A percentile compares a stretch with the other conserved stretches of the same genome.
phyloP scores from a whole-genome alignment of 2,797 vertebrate genomes.

The Pyrocephalus nanus region DNA sequence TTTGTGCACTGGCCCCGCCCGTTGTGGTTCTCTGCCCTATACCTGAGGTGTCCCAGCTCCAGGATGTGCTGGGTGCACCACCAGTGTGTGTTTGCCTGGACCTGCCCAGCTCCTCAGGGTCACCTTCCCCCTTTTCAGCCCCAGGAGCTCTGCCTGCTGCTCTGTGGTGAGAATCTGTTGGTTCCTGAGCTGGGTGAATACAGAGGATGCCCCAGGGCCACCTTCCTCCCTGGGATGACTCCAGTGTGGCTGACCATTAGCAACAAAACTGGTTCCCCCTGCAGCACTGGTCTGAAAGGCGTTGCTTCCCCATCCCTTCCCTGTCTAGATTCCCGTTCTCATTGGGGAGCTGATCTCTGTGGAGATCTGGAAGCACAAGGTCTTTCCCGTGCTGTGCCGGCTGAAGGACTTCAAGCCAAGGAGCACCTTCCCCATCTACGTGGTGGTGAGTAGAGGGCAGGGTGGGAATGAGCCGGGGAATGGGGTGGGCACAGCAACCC shows the following conservation, averaged over 20 bases:
- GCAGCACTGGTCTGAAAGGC: background rate
- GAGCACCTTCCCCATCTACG: slow-evolving; percentile 90
- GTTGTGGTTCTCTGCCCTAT: fast-evolving
- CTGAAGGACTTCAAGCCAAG: slow-evolving; percentile 91
- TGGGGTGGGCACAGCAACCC: fast-evolving
- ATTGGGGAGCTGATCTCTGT: slow-evolving; percentile 88
- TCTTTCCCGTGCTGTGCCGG: slow-evolving; percentile 88
- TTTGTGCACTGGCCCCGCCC: fast-evolving
- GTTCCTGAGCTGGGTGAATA: background rate
- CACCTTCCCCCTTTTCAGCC: background rate
- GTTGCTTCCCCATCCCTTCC: background rate
- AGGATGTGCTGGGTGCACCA: fast-evolving
- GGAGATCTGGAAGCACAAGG: slow-evolving; percentile 94
- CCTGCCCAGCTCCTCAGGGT: background rate
- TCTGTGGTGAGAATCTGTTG: background rate
- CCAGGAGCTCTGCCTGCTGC: background rate
- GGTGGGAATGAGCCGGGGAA: background rate
- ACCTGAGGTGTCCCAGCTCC: background rate
- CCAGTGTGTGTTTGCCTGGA: background rate
- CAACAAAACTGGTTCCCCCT: background rate
- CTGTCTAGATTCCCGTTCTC: slow-evolving; percentile 83
- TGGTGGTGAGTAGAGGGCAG: slow-evolving; percentile 86
- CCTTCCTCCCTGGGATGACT: background rate
- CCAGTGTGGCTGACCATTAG: background rate
- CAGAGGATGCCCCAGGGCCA: background rate